Evolutionary conservation across 2,888 invertebrate genomes (phyloP).

Genomic region (Agriotes lineatus): DNA sequence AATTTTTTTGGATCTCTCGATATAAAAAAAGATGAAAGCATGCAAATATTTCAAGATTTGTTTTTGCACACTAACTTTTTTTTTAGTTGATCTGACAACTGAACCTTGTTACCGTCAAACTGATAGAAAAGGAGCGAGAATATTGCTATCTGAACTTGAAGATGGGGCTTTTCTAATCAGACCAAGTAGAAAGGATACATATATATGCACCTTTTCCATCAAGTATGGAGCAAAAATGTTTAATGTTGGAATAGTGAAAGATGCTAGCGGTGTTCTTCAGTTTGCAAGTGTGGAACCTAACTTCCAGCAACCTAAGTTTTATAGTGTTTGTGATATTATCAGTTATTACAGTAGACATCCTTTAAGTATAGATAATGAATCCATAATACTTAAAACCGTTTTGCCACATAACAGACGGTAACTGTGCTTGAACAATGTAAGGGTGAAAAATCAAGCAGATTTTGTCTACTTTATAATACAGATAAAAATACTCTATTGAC

Average conservation of each 20-base stretch:
- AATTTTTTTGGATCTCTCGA: no score
- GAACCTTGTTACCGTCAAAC: conserved; percentile 40
- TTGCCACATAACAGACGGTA: conserved; percentile 32
- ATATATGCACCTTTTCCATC: conserved; percentile 43
- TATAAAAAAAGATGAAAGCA: no score
- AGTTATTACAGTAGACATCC: conserved; percentile 33
- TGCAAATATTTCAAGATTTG: no score
- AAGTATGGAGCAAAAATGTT: conserved; percentile 37
- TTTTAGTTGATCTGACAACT: conserved; percentile 38
- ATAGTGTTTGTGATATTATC: conserved; percentile 39
- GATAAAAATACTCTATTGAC: no score
- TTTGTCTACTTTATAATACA: no score
- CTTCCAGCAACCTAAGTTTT: conserved; percentile 33
- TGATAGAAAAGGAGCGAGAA: conserved; percentile 39
- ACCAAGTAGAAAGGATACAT: conserved; percentile 36
- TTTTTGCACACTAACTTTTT: no score
- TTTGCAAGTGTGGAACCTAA: conserved; percentile 25
- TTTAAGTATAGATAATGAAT: conserved; percentile 22
- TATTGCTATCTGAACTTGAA: conserved; percentile 33
- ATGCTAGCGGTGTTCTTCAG: conserved; percentile 9
- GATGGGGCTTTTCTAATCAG: conserved; percentile 45
- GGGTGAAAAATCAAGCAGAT: no score
- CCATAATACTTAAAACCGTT: conserved; percentile 28
- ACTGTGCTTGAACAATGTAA: no score
- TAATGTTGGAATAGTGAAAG: conserved; percentile 38